These are phyloP conservation scores for Coregonus suidteri DNA, from an alignment of 2,797 vertebrate genomes.

Conservation along the genomic window DNA sequence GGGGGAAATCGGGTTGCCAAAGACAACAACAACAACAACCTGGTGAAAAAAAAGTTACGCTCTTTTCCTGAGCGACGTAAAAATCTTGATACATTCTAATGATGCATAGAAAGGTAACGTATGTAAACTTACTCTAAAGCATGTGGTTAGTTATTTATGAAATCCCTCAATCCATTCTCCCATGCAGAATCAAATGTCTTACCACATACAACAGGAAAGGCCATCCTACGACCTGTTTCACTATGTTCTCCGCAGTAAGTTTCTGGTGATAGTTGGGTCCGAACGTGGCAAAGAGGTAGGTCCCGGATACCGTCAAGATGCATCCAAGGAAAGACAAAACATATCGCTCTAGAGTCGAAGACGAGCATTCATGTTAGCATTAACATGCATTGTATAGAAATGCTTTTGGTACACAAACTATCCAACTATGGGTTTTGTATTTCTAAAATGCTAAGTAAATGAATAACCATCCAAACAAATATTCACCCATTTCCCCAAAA, in stretches of 20 bases:
- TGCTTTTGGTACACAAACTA: neutral
- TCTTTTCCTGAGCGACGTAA: neutral
- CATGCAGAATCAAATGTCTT: slow-evolving; percentile 52
- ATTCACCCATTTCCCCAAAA: neutral
- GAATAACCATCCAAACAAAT: neutral
- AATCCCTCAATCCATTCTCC: neutral
- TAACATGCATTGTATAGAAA: neutral
- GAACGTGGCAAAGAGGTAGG: slow-evolving; percentile 92
- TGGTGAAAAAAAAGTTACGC: neutral
- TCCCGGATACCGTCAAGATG: slow-evolving; percentile 82
- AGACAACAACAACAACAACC: neutral
- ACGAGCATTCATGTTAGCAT: neutral
- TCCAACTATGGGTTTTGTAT: neutral
- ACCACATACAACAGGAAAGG: slow-evolving; percentile 93
- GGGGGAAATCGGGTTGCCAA: neutral
- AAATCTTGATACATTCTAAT: neutral
- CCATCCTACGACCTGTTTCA: slow-evolving; percentile 90
- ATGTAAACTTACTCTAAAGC: neutral
- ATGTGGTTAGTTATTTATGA: neutral
- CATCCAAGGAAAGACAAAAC: slow-evolving; percentile 89
- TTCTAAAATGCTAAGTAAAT: neutral
- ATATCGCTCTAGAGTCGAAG: slow-evolving; percentile 78
- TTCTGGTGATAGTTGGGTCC: slow-evolving; percentile 94
- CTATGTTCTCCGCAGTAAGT: slow-evolving; percentile 88
- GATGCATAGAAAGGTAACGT: neutral